A percentile compares a stretch with the other conserved stretches of the same genome.
phyloP scores from a whole-genome alignment of 2,797 vertebrate species.

The Tympanoctomys barrerae region DNA sequence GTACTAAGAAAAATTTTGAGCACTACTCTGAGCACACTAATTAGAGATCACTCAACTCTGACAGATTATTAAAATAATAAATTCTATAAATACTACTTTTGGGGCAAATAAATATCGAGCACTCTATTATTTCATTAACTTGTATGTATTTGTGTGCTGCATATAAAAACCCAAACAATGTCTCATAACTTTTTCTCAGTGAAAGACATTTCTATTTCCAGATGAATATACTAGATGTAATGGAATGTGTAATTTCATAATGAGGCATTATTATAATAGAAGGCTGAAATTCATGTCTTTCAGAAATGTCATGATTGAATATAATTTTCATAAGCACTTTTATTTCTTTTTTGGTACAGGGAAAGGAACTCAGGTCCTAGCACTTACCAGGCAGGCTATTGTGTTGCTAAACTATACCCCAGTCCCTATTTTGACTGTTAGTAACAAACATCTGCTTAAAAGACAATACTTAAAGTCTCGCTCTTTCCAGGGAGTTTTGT shows the following conservation, averaged over 20 bases:
- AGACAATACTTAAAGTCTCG: neutral
- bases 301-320: neutral
- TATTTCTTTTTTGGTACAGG: too few relatives aligned
- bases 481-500: neutral
- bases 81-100: neutral
- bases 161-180: neutral
- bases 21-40: neutral
- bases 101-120: neutral
- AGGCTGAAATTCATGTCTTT: neutral
- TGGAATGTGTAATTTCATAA: neutral
- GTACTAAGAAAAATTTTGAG: too few relatives aligned
- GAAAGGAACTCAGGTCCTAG: too few relatives aligned
- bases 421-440: neutral
- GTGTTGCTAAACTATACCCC: too few relatives aligned
- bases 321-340: neutral
- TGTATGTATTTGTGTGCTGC: neutral
- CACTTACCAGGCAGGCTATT: too few relatives aligned
- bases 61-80: neutral
- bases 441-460: neutral
- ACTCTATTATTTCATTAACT: neutral
- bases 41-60: neutral
- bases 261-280: neutral
- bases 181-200: neutral
- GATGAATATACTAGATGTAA: neutral
- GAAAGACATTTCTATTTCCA: neutral